These are phyloP conservation scores for Acanthornis magna DNA, from an alignment of 2,797 vertebrate genomes.

Conservation along the genomic window DNA sequence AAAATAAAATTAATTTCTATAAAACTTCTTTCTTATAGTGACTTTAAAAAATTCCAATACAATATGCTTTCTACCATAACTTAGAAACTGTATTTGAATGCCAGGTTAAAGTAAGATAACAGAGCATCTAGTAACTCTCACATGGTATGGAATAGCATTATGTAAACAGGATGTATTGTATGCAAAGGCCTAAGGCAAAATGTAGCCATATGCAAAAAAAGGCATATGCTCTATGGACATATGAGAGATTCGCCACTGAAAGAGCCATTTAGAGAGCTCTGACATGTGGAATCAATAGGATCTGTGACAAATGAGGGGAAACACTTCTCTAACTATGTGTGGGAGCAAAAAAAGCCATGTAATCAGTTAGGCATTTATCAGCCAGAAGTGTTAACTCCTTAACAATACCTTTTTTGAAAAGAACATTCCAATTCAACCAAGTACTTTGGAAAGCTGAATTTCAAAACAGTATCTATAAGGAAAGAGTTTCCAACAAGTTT, in stretches of 20 bases:
- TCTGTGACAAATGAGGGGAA: background rate
- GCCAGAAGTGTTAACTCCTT: background rate
- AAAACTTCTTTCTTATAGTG: background rate
- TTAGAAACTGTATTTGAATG: constrained; percentile 38
- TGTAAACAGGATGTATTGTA: background rate
- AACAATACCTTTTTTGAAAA: background rate
- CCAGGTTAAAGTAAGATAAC: constrained; percentile 45
- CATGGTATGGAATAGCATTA: background rate
- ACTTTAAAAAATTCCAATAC: constrained; percentile 1
- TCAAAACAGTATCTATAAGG: background rate
- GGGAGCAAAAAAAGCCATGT: background rate
- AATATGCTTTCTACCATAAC: constrained; percentile 31
- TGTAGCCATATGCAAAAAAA: background rate
- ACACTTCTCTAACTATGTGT: background rate
- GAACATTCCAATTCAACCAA: background rate
- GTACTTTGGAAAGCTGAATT: background rate
- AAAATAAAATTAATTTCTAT: background rate
- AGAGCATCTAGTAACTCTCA: background rate
- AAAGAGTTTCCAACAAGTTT: background rate
- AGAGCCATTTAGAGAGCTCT: background rate
- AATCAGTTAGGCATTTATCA: background rate
- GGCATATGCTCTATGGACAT: background rate
- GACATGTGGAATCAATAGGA: background rate
- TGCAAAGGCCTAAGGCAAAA: background rate
- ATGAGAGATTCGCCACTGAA: background rate